phyloP scores from a whole-genome alignment of 2,797 vertebrate genomes.

The Serranus cabrilla region DNA sequence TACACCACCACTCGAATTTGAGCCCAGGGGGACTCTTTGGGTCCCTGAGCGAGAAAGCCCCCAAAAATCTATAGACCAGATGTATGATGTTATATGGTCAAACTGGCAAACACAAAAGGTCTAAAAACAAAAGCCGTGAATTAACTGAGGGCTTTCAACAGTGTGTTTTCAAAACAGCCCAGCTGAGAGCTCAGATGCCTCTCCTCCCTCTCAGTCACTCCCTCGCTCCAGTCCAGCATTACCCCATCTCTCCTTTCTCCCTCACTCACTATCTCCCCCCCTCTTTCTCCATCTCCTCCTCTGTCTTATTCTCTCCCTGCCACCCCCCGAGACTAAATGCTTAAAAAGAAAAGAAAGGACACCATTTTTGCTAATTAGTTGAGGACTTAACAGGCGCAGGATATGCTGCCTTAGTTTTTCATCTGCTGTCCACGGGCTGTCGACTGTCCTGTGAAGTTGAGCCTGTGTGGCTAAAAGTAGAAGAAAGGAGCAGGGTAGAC shows the following conservation, averaged over 20 bases:
- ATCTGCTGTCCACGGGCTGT: slow-evolving; percentile 89
- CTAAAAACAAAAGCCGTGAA: slow-evolving; percentile 97
- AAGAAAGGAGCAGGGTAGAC: slow-evolving; percentile 81
- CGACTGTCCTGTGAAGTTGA: slow-evolving; percentile 86
- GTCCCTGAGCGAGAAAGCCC: slow-evolving; percentile 93
- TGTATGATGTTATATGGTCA: slow-evolving; percentile 99
- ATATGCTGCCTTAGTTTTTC: slow-evolving; percentile 88
- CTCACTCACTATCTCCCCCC: slow-evolving; percentile 74
- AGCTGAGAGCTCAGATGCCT: slow-evolving; percentile 93
- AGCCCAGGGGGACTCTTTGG: slow-evolving; percentile 91
- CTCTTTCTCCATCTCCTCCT: slow-evolving; percentile 49
- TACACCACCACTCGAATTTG: slow-evolving; percentile 90
- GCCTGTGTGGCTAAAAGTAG: slow-evolving; percentile 88
- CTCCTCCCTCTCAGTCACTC: slow-evolving; percentile 81
- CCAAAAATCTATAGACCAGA: slow-evolving; percentile 97
- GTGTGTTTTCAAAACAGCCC: slow-evolving; percentile 99
- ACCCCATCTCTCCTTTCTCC: slow-evolving; percentile 66
- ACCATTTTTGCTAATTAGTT: slow-evolving; percentile 99
- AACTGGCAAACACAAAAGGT: slow-evolving; percentile 97
- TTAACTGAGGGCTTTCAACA: slow-evolving; percentile 97
- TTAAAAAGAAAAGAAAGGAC: slow-evolving; percentile 87
- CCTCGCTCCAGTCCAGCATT: slow-evolving; percentile 69
- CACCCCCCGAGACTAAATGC: slow-evolving; percentile 91
- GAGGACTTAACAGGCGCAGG: slow-evolving; percentile 92
- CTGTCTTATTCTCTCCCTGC: slow-evolving; percentile 69